These are phyloP conservation scores for Bovichtus variegatus DNA, from an alignment of 2,797 vertebrate species.

Conservation along the genomic window DNA sequence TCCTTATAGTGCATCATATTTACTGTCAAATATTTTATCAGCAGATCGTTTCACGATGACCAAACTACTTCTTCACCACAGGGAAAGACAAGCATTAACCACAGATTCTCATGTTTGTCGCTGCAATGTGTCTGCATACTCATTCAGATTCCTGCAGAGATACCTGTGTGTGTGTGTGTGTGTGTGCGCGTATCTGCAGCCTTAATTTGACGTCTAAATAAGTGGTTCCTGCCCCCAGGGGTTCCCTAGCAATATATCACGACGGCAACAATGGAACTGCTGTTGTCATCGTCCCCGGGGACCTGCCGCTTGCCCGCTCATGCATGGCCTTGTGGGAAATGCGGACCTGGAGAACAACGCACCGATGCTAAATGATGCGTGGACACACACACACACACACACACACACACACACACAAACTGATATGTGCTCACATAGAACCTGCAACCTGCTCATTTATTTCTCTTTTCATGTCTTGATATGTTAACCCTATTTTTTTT, in stretches of 20 bases:
- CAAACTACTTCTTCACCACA: neutral
- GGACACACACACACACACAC: slow-evolving; percentile 22
- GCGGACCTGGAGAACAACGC: slow-evolving; percentile 56
- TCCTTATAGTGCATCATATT: neutral
- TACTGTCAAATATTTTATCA: neutral
- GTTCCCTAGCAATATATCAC: slow-evolving; percentile 79
- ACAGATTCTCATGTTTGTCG: neutral
- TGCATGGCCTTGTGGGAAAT: slow-evolving; percentile 79
- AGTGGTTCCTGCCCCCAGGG: slow-evolving; percentile 76
- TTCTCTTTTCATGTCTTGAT: slow-evolving; percentile 35
- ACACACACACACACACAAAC: slow-evolving; percentile 18
- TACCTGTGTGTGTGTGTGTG: slow-evolving; percentile 15
- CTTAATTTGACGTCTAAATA: slow-evolving; percentile 87
- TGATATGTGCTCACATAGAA: slow-evolving; percentile 35
- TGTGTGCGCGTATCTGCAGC: slow-evolving; percentile 61
- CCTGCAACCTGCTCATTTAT: slow-evolving; percentile 43
- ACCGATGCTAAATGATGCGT: slow-evolving; percentile 62
- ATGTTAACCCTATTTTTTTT: slow-evolving; percentile 14
- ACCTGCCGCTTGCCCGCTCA: slow-evolving; percentile 69
- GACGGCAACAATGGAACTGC: slow-evolving; percentile 74
- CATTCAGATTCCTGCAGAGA: slow-evolving; percentile 24
- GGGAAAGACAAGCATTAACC: neutral
- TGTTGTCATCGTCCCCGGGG: slow-evolving; percentile 69
- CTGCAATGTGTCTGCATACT: slow-evolving; percentile 9
- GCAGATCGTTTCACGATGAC: neutral